Evolutionary conservation across 2,113 vertebrate genomes (phyloP), one percentile per base, ranked within the genome.

Genomic region (Myotis yumanensis): DNA sequence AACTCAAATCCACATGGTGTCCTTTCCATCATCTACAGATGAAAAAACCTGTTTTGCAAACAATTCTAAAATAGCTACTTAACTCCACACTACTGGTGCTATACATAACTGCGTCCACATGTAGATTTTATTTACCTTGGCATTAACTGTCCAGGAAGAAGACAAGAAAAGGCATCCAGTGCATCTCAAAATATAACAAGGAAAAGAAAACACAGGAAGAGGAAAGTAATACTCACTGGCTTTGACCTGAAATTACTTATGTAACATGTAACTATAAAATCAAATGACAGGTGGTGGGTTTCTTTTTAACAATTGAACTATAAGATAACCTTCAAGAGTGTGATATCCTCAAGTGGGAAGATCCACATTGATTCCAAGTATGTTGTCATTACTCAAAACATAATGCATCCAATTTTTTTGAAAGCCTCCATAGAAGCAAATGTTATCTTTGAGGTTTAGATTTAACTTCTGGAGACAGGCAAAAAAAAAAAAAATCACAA

Each of bases 161-260:
- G 62, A 57, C 30, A 87, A 96, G 82, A 91, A 69, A 92, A 92
- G 93, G 59, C 80, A 90, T 28, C 35, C 80, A 77, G 43, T 54
- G 51, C 30, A 73, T 88, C 72, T 96, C 73, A 89, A 95, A 95
- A 92, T 51, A 73, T 40, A 90, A 71, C 62, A 75, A 93, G 22
- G 54, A 80, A 64, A 76, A 90, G 28, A 86, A 54, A 91, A 75
- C 40, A 85, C 52, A 87, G 68, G 59, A 89, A 89, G 10, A 88
- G 75, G 82, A 90, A 85, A 90, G 77, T 89, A 82, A 89, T 14
- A 87, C 28, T 89, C 69, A 66, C 18, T 81, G 71, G 66, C 40
- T 94, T 92, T 94, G 90, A 92, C 86, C 91, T 91, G 79, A 91
- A 95, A 75, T 91, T 82, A 81, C 90, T 95, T 95, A 95, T 6